Evolutionary conservation across 1,140 invertebrate genomes (phyloP).

Genomic region (Conus ventricosus): DNA sequence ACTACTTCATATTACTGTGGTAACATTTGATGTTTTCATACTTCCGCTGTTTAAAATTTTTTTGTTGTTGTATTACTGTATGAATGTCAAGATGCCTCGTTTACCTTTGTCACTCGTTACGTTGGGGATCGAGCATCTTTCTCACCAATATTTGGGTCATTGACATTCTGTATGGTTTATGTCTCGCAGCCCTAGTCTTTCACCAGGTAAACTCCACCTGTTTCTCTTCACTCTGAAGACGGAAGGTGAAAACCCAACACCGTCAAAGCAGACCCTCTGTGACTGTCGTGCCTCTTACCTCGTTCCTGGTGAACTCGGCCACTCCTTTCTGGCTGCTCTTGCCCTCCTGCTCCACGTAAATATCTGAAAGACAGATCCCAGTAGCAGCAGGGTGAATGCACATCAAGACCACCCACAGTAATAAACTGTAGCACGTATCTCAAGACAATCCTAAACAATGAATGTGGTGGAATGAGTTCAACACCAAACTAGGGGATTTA

Average conservation of each 20-base stretch:
- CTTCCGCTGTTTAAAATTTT: too few relatives aligned
- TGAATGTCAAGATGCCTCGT: too few relatives aligned
- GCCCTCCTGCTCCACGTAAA: constrained; percentile 16
- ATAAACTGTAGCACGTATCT: not conserved
- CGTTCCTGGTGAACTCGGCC: constrained; percentile 39
- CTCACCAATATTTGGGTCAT: not conserved
- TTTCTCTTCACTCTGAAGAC: not conserved
- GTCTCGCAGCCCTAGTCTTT: not conserved
- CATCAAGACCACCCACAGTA: too few relatives aligned
- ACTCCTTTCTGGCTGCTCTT: constrained; percentile 12
- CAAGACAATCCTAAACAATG: not conserved
- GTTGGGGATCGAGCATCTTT: not conserved
- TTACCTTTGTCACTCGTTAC: too few relatives aligned
- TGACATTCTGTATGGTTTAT: not conserved
- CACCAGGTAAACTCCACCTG: not conserved
- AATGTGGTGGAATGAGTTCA: not conserved
- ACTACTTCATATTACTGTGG: too few relatives aligned
- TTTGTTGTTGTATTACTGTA: too few relatives aligned
- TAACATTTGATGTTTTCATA: too few relatives aligned
- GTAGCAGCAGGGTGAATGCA: not conserved
- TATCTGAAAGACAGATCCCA: constrained; percentile 15
- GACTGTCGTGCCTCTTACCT: constrained; percentile 25
- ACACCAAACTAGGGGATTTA: not conserved
- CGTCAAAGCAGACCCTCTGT: not conserved
- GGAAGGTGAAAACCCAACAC: not conserved